Evolutionary conservation across 2,888 invertebrate species (phyloP).

Genomic region (Dynastes hyllus): DNA sequence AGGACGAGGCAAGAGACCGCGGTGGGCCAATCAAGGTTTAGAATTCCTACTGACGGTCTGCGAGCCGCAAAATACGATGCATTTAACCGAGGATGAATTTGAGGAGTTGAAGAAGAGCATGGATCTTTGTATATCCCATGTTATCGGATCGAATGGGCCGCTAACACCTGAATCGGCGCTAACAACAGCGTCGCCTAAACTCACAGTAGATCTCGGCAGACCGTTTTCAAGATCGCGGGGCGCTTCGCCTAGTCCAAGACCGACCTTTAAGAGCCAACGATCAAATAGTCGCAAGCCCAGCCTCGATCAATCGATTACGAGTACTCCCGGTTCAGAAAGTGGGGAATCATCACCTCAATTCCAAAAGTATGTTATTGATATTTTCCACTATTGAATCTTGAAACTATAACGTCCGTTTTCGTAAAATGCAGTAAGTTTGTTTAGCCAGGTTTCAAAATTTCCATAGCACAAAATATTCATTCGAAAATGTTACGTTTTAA

Average conservation of each 20-base stretch:
- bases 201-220: conserved; percentile 64
- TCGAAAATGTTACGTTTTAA: too few relatives aligned
- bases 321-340: conserved; percentile 21
- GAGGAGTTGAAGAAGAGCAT: conserved; percentile 85
- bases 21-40: conserved; percentile 93
- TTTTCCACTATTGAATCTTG: conserved; percentile 43
- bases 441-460: not conserved
- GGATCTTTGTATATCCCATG: conserved; percentile 90
- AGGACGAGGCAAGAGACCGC: conserved; percentile 85
- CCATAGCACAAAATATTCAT: too few relatives aligned
- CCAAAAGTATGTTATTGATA: conserved; percentile 29
- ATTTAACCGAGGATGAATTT: conserved; percentile 85
- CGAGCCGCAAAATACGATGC: conserved; percentile 87
- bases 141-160: conserved; percentile 73
- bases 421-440: not conserved
- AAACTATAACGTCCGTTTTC: too few relatives aligned
- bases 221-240: conserved; percentile 65
- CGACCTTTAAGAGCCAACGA: conserved; percentile 68
- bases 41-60: conserved; percentile 91
- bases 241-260: conserved; percentile 68
- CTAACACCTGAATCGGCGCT: conserved; percentile 69
- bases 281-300: conserved; percentile 66
- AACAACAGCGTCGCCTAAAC: conserved; percentile 65
- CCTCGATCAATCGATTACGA: conserved; percentile 63
- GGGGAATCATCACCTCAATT: conserved; percentile 46